Evolutionary conservation across 2,888 invertebrate genomes (phyloP), one percentile per base, ranked within the genome.

Genomic region (Heterodera filipjevi): DNA sequence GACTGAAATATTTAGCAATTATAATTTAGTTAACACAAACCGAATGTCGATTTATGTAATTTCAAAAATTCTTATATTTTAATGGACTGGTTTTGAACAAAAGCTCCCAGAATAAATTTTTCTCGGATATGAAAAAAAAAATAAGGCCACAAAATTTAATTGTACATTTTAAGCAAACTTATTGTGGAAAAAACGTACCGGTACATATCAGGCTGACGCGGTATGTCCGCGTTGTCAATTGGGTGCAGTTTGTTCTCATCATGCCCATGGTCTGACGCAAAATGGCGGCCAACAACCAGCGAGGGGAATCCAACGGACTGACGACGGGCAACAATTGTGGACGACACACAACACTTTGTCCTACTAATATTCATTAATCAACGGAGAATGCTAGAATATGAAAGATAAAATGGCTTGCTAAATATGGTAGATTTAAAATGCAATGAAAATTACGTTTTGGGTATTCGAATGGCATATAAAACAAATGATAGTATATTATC

Each of bases 1-100:
- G 89, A 75, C 88, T 84, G 53, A 74, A 85, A 71, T 64, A 16
- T 8, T n/a, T 66, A n/a, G 5, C 22, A 39, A 39, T 39, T 39
- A 39, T n/a, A n/a, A n/a, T n/a, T n/a, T n/a, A n/a, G n/a, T n/a
- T n/a, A n/a, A n/a, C n/a, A 39, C 39, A 39, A 10, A 39, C 66
- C 14, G 30, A 66, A 66, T 3, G 30, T 27, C 5, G 0, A 66
- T 10, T 66, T 27, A 14, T 5, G 0, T 5, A 27, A n/a, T n/a
- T n/a, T n/a, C n/a, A n/a, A n/a, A n/a, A n/a, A n/a, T n/a, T n/a
- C n/a, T n/a, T n/a, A n/a, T n/a, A n/a, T n/a, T n/a, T n/a, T n/a
- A n/a, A n/a, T n/a, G n/a, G n/a, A n/a, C n/a, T n/a, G n/a, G n/a
- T n/a, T n/a, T n/a, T n/a, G n/a, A n/a, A n/a, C n/a, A n/a, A n/a